A percentile compares a stretch with the other conserved stretches of the same genome.
phyloP scores from a whole-genome alignment of 2,888 invertebrate genomes.

The Seira sanloemensis region DNA sequence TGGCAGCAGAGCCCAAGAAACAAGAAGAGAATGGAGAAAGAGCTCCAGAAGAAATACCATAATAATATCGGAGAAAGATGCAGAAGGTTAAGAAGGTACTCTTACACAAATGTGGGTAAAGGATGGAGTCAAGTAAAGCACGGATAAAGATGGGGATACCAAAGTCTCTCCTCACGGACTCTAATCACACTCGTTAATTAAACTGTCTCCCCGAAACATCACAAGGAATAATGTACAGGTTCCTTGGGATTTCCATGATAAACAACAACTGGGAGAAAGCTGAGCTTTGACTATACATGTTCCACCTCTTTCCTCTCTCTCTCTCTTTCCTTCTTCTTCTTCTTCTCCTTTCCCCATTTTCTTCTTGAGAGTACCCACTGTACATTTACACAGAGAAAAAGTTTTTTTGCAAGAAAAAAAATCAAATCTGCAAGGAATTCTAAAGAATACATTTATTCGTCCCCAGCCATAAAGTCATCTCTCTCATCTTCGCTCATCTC shows the following conservation, averaged over 20 bases:
- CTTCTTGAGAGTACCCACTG: not conserved
- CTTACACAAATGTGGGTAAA: not conserved
- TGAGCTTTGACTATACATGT: constrained; percentile 20
- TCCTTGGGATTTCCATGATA: constrained; percentile 74
- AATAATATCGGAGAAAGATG: constrained; percentile 31
- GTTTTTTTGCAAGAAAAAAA: constrained; percentile 46
- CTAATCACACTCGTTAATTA: constrained; percentile 74
- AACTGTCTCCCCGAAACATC: constrained; percentile 74
- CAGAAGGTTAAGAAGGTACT: constrained; percentile 38
- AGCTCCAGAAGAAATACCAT: too few species aligned
- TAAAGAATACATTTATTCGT: constrained; percentile 60
- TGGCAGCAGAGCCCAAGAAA: too few species aligned
- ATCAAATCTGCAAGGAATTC: constrained; percentile 67
- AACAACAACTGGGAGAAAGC: constrained; percentile 72
- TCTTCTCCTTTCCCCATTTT: not conserved
- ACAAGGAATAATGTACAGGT: constrained; percentile 74
- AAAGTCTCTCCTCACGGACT: constrained; percentile 71
- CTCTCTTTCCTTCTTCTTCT: constrained; percentile 11
- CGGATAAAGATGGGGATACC: constrained; percentile 41
- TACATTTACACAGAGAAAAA: constrained; percentile 11
- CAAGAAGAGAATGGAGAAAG: too few species aligned
- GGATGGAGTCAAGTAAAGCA: not conserved
- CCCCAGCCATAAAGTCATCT: constrained; percentile 63
- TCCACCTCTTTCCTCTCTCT: constrained; percentile 30
- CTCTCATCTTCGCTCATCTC: constrained; percentile 61